Evolutionary conservation across 2,113 vertebrate species (phyloP), one percentile per base, ranked within the genome.

Genomic region (Tragelaphus scriptus): DNA sequence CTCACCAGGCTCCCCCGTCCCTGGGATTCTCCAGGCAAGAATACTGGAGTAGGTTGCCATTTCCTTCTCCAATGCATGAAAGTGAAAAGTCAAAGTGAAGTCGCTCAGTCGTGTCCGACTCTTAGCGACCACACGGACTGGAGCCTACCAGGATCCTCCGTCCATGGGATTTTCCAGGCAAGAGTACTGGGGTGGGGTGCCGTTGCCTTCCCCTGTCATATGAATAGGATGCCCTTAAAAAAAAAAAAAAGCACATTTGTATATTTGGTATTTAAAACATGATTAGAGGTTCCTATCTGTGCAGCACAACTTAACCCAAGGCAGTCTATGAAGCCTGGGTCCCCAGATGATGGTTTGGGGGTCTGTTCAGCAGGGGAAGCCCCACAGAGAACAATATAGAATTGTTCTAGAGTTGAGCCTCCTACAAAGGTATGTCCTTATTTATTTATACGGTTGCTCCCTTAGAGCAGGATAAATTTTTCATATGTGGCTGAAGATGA

Each of bases 381-480:
- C 88, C 81, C 95, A 98, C 88, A 93, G 58, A 89, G 96, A 97
- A 92, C 81, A 96, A 65, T 65, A 96, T 58, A 68, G 63, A 98
- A 95, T 96, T 93, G 80, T 97, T 92, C 97, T 97, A 92, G 85
- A 91, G 96, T 94, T 96, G 87, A 97, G 59, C 75, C 92, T 49
- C 87, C 94, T 95, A 86, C 44, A 86, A 93, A 95, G n/a, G 26
- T 93, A 89, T 96, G 95, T 87, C 81, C 53, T 40, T 94, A 94
- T 97, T 98, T 98, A 98, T 98, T 98, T 95, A 97, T 85, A 85
- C 82, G 81, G 84, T 98, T 97, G 88, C 92, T 95, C 80, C 84
- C 91, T 1, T n/a, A 95, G 82, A 97, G 94, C 96, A 96, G 56
- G 80, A 97, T 94, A 95, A 85, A 95, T 96, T 97, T 98, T 98